Evolutionary conservation across 2,888 invertebrate species (phyloP).

Genomic region (Cloeon dipterum): DNA sequence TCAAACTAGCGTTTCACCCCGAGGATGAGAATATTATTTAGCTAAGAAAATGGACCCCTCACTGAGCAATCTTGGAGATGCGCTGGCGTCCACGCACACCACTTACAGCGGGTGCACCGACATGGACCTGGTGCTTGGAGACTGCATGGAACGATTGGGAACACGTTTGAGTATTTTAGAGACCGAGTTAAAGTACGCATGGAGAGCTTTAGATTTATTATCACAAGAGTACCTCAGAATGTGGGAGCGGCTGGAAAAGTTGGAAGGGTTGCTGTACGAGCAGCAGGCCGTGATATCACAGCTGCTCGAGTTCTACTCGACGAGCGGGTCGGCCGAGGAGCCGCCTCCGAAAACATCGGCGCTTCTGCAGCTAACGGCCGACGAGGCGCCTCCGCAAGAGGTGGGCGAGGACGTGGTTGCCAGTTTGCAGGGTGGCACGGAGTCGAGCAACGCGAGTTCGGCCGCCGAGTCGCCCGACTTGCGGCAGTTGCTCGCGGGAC

Average conservation of each 20-base stretch:
- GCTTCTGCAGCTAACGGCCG: too few relatives aligned
- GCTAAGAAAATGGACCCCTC: neutral
- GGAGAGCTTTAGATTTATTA: slow-evolving; percentile 73
- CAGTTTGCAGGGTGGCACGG: neutral
- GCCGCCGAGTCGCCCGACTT: neutral
- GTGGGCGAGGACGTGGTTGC: slow-evolving; percentile 1
- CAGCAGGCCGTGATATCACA: slow-evolving; percentile 81
- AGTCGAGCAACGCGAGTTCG: neutral
- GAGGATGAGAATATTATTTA: too few relatives aligned
- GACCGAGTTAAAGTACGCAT: slow-evolving; percentile 77
- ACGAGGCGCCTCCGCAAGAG: neutral
- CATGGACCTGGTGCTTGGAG: slow-evolving; percentile 41
- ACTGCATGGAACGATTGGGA: slow-evolving; percentile 76
- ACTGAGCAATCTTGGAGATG: neutral
- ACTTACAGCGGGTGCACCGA: neutral
- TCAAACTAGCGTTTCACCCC: too few relatives aligned
- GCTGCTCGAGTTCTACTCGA: slow-evolving; percentile 53
- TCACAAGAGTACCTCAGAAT: slow-evolving; percentile 84
- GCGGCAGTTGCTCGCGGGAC: neutral
- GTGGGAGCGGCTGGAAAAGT: slow-evolving; percentile 77
- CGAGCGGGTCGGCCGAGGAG: slow-evolving; percentile 13
- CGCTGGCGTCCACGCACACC: neutral
- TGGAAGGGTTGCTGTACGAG: slow-evolving; percentile 66
- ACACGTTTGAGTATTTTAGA: slow-evolving; percentile 70
- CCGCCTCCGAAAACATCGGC: too few relatives aligned